These are phyloP conservation scores for Myotis myotis DNA, from an alignment of 2,797 vertebrate species.

Conservation along the genomic window DNA sequence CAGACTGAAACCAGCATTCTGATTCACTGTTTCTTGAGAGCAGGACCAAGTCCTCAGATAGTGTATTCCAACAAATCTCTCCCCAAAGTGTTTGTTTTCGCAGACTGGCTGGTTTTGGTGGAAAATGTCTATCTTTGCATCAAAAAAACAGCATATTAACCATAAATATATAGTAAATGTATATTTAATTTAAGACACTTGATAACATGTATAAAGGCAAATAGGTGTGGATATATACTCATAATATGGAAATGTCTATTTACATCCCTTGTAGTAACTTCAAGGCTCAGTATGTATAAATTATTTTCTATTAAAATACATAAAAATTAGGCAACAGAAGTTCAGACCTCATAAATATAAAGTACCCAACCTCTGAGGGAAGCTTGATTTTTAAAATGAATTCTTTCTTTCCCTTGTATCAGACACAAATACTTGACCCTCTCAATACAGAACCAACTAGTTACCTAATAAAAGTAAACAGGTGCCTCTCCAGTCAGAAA, in stretches of 20 bases:
- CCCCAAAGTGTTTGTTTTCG: not conserved
- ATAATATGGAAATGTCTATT: not conserved
- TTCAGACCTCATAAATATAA: not conserved
- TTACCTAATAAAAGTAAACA: conserved; percentile 52
- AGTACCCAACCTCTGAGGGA: not conserved
- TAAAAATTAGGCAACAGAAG: conserved; percentile 18
- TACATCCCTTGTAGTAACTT: conserved; percentile 2
- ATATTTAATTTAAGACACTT: conserved; percentile 7
- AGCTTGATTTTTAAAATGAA: not conserved
- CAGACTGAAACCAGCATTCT: conserved; percentile 18
- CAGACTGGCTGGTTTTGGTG: not conserved
- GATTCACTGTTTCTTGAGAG: conserved; percentile 13
- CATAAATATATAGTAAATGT: conserved; percentile 34
- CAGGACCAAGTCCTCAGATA: not conserved
- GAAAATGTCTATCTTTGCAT: not conserved
- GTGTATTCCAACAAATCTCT: not conserved
- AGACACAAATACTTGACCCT: not conserved
- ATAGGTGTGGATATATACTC: not conserved
- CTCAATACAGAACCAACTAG: not conserved
- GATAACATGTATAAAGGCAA: not conserved
- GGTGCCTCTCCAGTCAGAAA: conserved; percentile 16
- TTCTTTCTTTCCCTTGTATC: not conserved
- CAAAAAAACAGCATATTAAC: not conserved
- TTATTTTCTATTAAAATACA: conserved; percentile 22
- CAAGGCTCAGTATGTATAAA: not conserved